phyloP scores from a whole-genome alignment of 2,113 vertebrate genomes.

The Oryctolagus cuniculus region DNA sequence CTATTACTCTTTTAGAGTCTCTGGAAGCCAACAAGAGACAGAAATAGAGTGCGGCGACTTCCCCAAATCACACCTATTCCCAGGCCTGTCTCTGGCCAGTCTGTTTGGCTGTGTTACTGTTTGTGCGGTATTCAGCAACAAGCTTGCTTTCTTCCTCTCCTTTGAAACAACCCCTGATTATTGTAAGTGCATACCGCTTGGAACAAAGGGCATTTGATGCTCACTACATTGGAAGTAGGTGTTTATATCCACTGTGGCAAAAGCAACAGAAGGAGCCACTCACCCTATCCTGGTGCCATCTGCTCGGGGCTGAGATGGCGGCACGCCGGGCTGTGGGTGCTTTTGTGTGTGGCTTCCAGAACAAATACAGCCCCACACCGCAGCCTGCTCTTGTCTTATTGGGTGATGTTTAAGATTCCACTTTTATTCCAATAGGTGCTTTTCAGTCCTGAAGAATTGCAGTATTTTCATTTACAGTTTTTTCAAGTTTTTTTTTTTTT shows the following conservation, averaged over 20 bases:
- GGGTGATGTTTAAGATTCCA: neutral
- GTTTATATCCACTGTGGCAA: conserved; percentile 40
- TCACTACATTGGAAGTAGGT: neutral
- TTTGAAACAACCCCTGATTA: conserved; percentile 56
- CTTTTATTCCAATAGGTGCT: neutral
- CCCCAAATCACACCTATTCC: neutral
- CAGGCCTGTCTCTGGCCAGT: neutral
- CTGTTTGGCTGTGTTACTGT: neutral
- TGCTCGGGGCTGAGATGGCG: neutral
- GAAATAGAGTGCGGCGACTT: neutral
- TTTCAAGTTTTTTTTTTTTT: neutral
- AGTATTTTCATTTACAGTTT: neutral
- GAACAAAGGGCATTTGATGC: conserved; percentile 73
- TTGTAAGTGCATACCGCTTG: conserved; percentile 39
- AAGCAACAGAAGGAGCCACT: conserved; percentile 20
- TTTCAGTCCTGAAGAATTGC: neutral
- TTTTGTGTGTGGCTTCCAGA: neutral
- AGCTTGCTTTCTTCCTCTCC: conserved; percentile 20
- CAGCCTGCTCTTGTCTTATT: neutral
- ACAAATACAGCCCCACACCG: neutral
- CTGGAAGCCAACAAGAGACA: neutral
- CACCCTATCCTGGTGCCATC: neutral
- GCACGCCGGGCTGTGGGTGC: neutral
- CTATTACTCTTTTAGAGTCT: neutral
- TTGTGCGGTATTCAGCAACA: conserved; percentile 27